Conservation (phyloP, 2,888 invertebrate genomes). For the Drosophila yooni region DNA sequence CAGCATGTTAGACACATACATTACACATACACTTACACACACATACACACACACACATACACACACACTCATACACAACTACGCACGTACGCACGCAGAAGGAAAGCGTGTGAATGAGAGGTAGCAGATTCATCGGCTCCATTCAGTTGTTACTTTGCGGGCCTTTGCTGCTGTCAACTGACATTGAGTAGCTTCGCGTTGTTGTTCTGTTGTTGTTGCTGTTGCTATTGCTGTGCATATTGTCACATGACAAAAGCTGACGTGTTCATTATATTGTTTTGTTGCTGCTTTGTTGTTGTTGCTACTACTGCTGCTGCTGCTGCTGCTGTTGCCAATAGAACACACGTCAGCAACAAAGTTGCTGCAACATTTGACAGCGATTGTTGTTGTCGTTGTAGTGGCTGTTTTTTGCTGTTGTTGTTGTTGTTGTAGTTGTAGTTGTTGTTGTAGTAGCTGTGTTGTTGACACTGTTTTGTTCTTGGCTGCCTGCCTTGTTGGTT, state of each 20-base stretch:
- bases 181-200: slow-evolving; percentile 69
- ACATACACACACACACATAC: slow-evolving; percentile 5
- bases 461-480: slow-evolving; percentile 50
- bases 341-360: slow-evolving; percentile 64
- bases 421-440: slow-evolving; percentile 10
- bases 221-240: slow-evolving; percentile 50
- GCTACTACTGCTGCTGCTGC: slow-evolving; percentile 15
- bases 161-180: slow-evolving; percentile 67
- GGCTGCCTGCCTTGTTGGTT: slow-evolving; percentile 29
- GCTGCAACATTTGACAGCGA: slow-evolving; percentile 56
- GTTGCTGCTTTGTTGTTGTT: slow-evolving; percentile 36
- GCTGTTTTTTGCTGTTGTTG: slow-evolving; percentile 4
- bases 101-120: neutral
- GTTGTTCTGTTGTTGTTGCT: slow-evolving; percentile 37
- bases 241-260: slow-evolving; percentile 78
- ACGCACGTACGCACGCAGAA: neutral
- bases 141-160: slow-evolving; percentile 69
- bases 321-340: slow-evolving; percentile 33
- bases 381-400: slow-evolving; percentile 11
- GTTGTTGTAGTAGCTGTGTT: slow-evolving; percentile 18
- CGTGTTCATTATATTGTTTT: slow-evolving; percentile 77
- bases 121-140: slow-evolving; percentile 33
- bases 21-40: slow-evolving; percentile 1
- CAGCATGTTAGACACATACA: slow-evolving; percentile 34
- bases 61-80: neutral